A percentile compares a stretch with the other conserved stretches of the same genome.
phyloP scores from a whole-genome alignment of 2,113 vertebrate genomes.

The Lycaon pictus region DNA sequence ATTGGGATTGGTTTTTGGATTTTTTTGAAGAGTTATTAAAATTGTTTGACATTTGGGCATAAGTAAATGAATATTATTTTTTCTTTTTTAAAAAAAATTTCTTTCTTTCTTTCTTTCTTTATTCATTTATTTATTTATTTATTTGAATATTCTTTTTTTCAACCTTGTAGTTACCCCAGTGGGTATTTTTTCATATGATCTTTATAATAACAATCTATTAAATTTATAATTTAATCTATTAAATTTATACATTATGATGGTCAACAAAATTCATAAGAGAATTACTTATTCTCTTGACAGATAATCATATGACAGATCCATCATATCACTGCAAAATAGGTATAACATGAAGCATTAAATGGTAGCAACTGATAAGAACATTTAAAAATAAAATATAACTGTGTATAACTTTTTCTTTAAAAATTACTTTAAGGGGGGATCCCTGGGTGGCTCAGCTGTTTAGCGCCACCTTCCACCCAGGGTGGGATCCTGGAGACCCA shows the following conservation, averaged over 20 bases:
- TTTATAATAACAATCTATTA: conserved; percentile 25
- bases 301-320: not conserved
- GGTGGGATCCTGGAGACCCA: too few species aligned
- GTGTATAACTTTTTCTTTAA: not conserved
- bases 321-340: not conserved
- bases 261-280: conserved; percentile 23
- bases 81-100: not conserved
- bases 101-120: too few species aligned
- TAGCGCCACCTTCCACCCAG: too few species aligned
- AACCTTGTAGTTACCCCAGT: not conserved
- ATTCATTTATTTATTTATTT: too few species aligned
- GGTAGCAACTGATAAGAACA: not conserved
- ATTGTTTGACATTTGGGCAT: conserved; percentile 41
- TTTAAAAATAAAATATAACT: conserved; percentile 28
- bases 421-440: too few species aligned
- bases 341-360: not conserved
- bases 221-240: not conserved
- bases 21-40: conserved; percentile 39
- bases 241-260: not conserved
- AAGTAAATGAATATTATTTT: conserved; percentile 9
- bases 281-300: not conserved
- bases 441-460: too few species aligned
- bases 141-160: conserved; percentile 24
- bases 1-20: conserved; percentile 12
- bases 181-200: not conserved